Conservation (phyloP, 1,140 invertebrate species). For the Philopotamus ludificatus region DNA sequence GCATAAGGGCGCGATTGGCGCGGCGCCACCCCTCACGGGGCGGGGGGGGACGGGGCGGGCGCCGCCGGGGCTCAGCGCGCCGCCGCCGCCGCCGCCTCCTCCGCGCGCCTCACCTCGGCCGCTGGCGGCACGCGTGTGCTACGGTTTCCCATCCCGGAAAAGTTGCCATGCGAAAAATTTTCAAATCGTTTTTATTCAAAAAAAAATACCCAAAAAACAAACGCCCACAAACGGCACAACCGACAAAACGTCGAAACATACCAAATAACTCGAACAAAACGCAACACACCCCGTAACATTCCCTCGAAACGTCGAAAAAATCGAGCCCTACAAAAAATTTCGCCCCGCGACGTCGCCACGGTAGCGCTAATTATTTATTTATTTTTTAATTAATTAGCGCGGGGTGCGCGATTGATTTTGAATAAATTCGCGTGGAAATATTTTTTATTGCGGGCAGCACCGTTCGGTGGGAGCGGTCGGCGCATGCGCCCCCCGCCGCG, state of each 20-base stretch:
- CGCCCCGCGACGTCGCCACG: background rate
- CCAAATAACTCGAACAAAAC: background rate
- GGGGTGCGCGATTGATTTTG: slow-evolving; percentile 32
- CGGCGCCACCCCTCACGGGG: background rate
- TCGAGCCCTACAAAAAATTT: too few species aligned
- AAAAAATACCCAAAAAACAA: background rate
- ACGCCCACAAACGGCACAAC: background rate
- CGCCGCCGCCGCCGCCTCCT: slow-evolving; percentile 8
- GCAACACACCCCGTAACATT: too few species aligned
- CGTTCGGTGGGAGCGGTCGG: slow-evolving; percentile 10
- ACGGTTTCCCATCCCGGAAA: slow-evolving; percentile 1
- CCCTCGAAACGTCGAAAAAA: too few species aligned
- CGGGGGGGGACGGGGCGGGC: slow-evolving; percentile 1
- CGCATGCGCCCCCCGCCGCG: slow-evolving; percentile 31
- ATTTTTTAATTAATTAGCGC: background rate
- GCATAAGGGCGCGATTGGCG: slow-evolving; percentile 2
- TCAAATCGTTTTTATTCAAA: background rate
- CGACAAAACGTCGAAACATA: slow-evolving; percentile 2
- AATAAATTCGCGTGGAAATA: background rate
- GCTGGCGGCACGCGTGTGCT: slow-evolving; percentile 42
- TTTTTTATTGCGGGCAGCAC: slow-evolving; percentile 3
- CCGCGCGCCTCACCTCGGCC: slow-evolving; percentile 35
- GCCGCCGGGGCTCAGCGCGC: background rate
- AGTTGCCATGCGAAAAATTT: slow-evolving; percentile 12
- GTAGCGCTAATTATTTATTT: background rate